Percentiles rank a stretch among this genome's conserved stretches.
These are phyloP conservation scores for Cerastoderma edule DNA, from an alignment of 2,888 invertebrate species.

Conservation along the genomic window DNA sequence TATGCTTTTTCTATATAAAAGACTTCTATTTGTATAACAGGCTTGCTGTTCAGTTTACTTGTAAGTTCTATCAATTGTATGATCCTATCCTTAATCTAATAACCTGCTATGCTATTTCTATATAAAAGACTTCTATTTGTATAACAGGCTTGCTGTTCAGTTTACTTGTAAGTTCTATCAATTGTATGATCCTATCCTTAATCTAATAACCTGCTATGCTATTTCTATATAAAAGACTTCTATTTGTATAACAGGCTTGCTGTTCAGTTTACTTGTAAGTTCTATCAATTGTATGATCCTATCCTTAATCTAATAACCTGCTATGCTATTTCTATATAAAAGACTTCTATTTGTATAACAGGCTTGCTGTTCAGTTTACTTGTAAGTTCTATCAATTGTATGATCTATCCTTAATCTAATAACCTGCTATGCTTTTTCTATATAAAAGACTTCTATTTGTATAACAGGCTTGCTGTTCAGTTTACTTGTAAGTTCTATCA, in stretches of 20 bases:
- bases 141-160: not conserved
- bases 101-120: constrained; percentile 1
- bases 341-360: not conserved
- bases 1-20: constrained; percentile 4
- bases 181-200: not conserved
- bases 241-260: not conserved
- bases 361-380: not conserved
- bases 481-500: too few relatives aligned
- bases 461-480: too few relatives aligned
- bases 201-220: not conserved
- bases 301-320: not conserved
- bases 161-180: not conserved
- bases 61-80: not conserved
- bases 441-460: too few relatives aligned
- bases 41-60: not conserved
- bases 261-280: not conserved
- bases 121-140: not conserved
- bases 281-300: not conserved
- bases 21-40: not conserved
- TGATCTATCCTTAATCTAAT: too few relatives aligned
- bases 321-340: constrained; percentile 7
- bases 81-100: not conserved
- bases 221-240: not conserved
- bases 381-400: not conserved
- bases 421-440: too few relatives aligned